phyloP scores from a whole-genome alignment of 2,888 invertebrate genomes.

The Hyppa rectilinea region DNA sequence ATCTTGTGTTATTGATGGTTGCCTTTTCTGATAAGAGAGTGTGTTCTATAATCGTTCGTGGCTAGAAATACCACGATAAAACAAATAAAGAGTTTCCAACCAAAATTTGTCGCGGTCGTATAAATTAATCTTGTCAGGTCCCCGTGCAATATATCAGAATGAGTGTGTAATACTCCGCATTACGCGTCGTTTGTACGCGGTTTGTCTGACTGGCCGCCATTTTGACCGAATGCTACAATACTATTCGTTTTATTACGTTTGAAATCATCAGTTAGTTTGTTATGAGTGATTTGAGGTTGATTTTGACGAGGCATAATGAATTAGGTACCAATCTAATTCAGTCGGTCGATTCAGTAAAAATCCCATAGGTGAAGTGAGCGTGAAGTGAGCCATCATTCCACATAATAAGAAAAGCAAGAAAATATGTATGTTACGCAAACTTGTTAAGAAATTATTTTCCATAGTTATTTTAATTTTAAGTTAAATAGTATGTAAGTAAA shows the following conservation, averaged over 20 bases:
- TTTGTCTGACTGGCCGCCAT: conserved; percentile 58
- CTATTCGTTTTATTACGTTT: conserved; percentile 27
- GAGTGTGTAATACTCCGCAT: conserved; percentile 71
- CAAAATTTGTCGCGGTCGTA: conserved; percentile 53
- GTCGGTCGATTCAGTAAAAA: no score
- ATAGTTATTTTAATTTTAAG: no score
- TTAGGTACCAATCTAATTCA: neutral
- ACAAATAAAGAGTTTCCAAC: conserved; percentile 54
- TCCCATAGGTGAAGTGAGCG: no score
- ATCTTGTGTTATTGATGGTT: no score
- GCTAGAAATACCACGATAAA: conserved; percentile 8
- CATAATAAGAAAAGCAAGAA: no score
- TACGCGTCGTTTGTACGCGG: conserved; percentile 70
- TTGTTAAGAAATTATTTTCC: no score
- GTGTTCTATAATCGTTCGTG: neutral
- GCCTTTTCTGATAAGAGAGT: neutral
- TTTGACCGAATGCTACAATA: conserved; percentile 35
- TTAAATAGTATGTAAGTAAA: no score
- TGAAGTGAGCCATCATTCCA: no score
- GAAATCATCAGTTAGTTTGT: conserved; percentile 22
- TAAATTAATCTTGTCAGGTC: conserved; percentile 72
- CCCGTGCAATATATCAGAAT: conserved; percentile 72
- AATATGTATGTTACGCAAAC: no score
- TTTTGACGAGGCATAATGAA: neutral
- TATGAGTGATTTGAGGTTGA: neutral